Evolutionary conservation across 1,140 invertebrate genomes (phyloP).

Genomic region (Pseudobourletiella spinata): DNA sequence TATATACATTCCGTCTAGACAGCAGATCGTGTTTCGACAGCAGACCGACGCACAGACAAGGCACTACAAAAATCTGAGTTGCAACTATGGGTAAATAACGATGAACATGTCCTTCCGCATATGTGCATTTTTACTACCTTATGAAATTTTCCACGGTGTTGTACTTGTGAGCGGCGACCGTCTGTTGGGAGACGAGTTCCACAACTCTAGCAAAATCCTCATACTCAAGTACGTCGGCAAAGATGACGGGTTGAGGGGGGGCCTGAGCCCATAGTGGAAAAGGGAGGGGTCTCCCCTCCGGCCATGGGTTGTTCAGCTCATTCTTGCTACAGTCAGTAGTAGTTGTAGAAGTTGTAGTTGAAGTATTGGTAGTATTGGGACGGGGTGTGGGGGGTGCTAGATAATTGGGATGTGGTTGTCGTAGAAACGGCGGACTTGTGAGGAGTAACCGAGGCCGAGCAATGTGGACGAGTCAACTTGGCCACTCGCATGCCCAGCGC

Average conservation of each 20-base stretch:
- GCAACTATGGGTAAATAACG: constrained; percentile 2
- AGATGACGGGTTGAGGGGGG: constrained; percentile 43
- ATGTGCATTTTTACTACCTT: constrained; percentile 40
- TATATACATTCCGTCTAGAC: too few relatives aligned
- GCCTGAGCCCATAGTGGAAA: constrained; percentile 55
- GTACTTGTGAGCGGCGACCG: constrained; percentile 69
- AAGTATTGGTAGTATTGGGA: not conserved
- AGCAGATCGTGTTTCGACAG: too few relatives aligned
- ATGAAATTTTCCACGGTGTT: constrained; percentile 78
- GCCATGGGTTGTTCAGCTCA: constrained; percentile 45
- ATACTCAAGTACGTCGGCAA: constrained; percentile 57
- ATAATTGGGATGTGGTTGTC: constrained; percentile 28
- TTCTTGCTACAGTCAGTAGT: too few relatives aligned
- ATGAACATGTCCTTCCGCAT: constrained; percentile 1
- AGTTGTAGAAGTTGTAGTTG: too few relatives aligned
- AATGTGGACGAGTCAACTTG: constrained; percentile 52
- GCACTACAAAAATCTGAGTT: too few relatives aligned
- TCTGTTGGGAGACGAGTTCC: constrained; percentile 62
- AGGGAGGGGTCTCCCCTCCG: constrained; percentile 54
- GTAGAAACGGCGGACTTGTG: not conserved
- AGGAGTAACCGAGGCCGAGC: constrained; percentile 34
- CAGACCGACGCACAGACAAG: too few relatives aligned
- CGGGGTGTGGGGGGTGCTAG: constrained; percentile 29
- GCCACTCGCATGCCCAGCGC: constrained; percentile 79
- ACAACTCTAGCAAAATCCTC: constrained; percentile 65